phyloP scores from a whole-genome alignment of 2,797 vertebrate genomes.

The Takifugu rubripes region DNA sequence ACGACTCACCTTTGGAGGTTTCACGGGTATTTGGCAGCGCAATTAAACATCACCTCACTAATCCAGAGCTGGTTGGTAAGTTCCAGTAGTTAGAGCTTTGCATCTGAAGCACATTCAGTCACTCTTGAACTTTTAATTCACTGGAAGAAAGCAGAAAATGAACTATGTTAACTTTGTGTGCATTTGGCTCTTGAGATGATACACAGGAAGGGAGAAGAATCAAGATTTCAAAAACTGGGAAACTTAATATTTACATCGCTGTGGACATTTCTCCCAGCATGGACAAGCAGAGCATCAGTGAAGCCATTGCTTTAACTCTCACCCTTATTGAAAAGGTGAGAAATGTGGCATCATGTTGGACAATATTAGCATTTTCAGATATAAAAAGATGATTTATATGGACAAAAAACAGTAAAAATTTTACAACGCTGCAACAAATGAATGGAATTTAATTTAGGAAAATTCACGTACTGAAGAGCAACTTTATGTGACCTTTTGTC shows the following conservation, averaged over 20 bases:
- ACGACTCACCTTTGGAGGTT: constrained; percentile 58
- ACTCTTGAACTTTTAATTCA: neutral
- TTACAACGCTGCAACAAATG: neutral
- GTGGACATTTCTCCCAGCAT: constrained; percentile 80
- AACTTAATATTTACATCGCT: constrained; percentile 79
- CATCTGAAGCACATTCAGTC: neutral
- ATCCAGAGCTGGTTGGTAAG: constrained; percentile 37
- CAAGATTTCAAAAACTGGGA: constrained; percentile 66
- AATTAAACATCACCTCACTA: constrained; percentile 53
- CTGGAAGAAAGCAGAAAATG: no score
- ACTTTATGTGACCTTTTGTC: constrained; percentile 14
- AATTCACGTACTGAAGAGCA: constrained; percentile 7
- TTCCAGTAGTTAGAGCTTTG: neutral
- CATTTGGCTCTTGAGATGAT: constrained; percentile 34
- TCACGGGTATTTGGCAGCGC: constrained; percentile 48
- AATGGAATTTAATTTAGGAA: constrained; percentile 23
- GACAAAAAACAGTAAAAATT: no score
- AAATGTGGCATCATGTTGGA: neutral
- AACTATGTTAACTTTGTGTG: neutral
- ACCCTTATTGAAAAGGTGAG: constrained; percentile 75
- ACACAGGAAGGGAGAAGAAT: constrained; percentile 57
- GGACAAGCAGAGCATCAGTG: neutral
- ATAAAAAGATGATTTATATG: no score
- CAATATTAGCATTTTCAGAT: no score
- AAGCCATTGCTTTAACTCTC: constrained; percentile 39